Evolutionary conservation across 2,888 invertebrate genomes (phyloP), one percentile per base, ranked within the genome.

Genomic region (Tolmerus cingulatus): DNA sequence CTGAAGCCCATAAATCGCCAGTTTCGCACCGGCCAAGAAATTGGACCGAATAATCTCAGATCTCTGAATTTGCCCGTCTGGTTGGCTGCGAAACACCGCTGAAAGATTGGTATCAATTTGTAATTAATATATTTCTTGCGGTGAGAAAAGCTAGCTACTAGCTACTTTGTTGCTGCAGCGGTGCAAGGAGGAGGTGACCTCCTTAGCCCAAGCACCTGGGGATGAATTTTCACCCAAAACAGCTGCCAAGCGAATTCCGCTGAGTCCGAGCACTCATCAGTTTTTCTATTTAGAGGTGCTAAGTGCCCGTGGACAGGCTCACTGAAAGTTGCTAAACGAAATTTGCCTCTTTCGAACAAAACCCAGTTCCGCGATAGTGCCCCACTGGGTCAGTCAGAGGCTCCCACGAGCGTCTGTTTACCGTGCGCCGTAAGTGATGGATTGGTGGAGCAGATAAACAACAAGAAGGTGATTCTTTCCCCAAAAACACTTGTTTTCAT

Each of bases 21-120:
- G 76, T n/a, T 76, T 34, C 27, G 27, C 66, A 66, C 27, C 78
- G 19, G n/a, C 40, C 78, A 23, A n/a, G 3, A 30, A 7, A 4
- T 16, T 9, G 23, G 8, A 78, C 23, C 37, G 14, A 16, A 40
- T 46, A 40, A 16, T 78, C 43, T 19, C 79, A 27, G n/a, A 79
- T 79, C 46, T 79, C 2, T 43, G 23, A 19, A 19, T 37, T n/a
- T 19, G 12, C 12, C 12, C 19, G 66, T 23, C 23, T 66, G 27
- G 55, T 27, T 66, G 66, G 66, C 23, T 23, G 78, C 16, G 27
- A 79, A 30, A 8, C 16, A 5, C 30, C 12, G 79, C 51, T 46
- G 51, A 87, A 79, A 79, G 51, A 87, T 66, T 43, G 43, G 27
- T 34, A 37, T 87, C 79, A 57, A 57, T 43, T 87, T 79, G 40